Evolutionary conservation across 2,797 vertebrate genomes (phyloP).

Genomic region (Selene dorsalis): DNA sequence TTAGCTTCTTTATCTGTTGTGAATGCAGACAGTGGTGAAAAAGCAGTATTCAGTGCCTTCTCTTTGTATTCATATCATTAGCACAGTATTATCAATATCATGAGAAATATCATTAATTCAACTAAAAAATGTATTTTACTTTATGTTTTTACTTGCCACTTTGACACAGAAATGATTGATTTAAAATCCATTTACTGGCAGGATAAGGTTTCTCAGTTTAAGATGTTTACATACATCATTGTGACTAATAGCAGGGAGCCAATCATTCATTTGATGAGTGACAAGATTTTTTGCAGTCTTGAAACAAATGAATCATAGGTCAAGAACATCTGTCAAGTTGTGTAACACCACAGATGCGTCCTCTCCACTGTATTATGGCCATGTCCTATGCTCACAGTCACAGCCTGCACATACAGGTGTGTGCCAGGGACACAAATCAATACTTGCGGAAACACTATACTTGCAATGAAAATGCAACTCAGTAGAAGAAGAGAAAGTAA

Average conservation of each 20-base stretch:
- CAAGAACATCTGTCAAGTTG: background rate
- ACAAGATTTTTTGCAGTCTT: background rate
- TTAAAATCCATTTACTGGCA: background rate
- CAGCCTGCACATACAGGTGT: background rate
- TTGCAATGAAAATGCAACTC: background rate
- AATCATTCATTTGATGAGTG: background rate
- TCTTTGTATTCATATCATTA: background rate
- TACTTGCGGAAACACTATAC: background rate
- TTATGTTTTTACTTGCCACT: background rate
- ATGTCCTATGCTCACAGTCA: background rate
- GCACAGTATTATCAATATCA: background rate
- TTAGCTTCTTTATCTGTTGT: background rate
- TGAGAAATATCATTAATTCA: too few relatives aligned
- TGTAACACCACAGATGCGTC: background rate
- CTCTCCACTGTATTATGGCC: background rate
- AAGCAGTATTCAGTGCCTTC: too few relatives aligned
- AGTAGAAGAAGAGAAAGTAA: background rate
- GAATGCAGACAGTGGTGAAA: background rate
- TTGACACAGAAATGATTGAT: background rate
- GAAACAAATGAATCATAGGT: background rate
- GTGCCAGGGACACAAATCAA: background rate
- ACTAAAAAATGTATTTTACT: background rate
- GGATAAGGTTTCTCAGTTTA: background rate
- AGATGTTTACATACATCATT: background rate
- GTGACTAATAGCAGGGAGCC: background rate